phyloP scores from a whole-genome alignment of 2,888 invertebrate species.

The Brachypalpus laphriformis region DNA sequence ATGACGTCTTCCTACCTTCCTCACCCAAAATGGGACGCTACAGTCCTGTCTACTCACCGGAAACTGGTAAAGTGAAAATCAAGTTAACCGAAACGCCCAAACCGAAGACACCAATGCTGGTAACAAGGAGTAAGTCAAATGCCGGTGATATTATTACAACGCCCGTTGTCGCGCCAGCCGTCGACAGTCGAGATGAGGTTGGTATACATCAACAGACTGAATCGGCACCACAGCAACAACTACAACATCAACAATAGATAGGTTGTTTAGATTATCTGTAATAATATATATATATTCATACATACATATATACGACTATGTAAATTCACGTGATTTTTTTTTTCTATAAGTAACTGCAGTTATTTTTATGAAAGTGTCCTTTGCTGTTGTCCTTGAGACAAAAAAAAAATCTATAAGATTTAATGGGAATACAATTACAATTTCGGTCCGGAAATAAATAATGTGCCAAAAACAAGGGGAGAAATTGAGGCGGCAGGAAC shows the following conservation, averaged over 20 bases:
- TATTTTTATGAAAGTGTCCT: conserved; percentile 49
- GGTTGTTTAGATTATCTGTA: conserved; percentile 57
- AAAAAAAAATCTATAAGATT: not conserved
- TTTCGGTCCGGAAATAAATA: not conserved
- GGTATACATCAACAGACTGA: conserved; percentile 44
- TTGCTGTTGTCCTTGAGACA: not conserved
- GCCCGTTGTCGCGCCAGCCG: conserved; percentile 76
- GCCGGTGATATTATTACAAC: conserved; percentile 91
- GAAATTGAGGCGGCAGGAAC: not conserved
- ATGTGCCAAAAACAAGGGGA: not conserved
- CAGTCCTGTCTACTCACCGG: conserved; percentile 85
- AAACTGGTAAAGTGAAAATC: conserved; percentile 90
- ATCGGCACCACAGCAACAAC: conserved; percentile 30
- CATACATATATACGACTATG: conserved; percentile 36
- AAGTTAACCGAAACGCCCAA: conserved; percentile 90
- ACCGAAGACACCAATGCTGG: conserved; percentile 92
- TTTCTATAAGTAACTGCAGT: conserved; percentile 26
- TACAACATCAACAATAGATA: conserved; percentile 51
- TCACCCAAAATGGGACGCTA: conserved; percentile 84
- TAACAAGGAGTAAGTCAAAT: conserved; percentile 89
- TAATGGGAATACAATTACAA: conserved; percentile 6
- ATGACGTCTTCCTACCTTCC: conserved; percentile 84
- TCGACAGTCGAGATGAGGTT: conserved; percentile 40
- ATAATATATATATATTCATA: conserved; percentile 52
- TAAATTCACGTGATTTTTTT: conserved; percentile 57